Evolutionary conservation across 2,113 vertebrate genomes (phyloP).

Genomic region (Gallinago jamesoni): DNA sequence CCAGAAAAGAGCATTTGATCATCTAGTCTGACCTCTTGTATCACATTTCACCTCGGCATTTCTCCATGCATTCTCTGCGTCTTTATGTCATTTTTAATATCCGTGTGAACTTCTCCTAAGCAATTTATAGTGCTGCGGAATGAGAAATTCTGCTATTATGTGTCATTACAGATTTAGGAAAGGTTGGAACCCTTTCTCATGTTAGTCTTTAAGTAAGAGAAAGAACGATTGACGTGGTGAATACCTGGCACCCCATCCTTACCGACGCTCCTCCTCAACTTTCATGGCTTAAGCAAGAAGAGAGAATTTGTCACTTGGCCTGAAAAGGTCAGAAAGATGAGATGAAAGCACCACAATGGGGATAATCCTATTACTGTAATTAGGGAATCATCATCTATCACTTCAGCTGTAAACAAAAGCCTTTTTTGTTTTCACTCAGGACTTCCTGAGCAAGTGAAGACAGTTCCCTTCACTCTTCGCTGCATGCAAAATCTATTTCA

Average conservation of each 20-base stretch:
- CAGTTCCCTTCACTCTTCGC: background rate
- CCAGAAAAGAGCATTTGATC: background rate
- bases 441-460: background rate
- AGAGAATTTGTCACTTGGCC: constrained; percentile 52
- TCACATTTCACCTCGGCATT: background rate
- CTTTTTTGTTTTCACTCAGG: constrained; percentile 21
- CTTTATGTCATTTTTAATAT: background rate
- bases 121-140: background rate
- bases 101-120: background rate
- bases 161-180: background rate
- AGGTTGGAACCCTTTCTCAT: background rate
- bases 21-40: background rate
- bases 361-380: constrained; percentile 69
- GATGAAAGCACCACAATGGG: constrained; percentile 64
- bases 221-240: background rate
- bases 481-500: background rate
- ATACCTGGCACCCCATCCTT: background rate
- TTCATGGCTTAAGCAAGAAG: constrained; percentile 48
- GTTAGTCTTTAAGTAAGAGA: constrained; percentile 45
- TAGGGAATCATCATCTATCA: constrained; percentile 65
- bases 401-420: constrained; percentile 60
- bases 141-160: background rate
- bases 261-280: constrained; percentile 36
- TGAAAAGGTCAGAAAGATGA: constrained; percentile 70
- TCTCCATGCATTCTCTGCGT: background rate